These are phyloP conservation scores for Corynorhinus townsendii DNA, from an alignment of 2,113 vertebrate genomes.

Conservation along the genomic window DNA sequence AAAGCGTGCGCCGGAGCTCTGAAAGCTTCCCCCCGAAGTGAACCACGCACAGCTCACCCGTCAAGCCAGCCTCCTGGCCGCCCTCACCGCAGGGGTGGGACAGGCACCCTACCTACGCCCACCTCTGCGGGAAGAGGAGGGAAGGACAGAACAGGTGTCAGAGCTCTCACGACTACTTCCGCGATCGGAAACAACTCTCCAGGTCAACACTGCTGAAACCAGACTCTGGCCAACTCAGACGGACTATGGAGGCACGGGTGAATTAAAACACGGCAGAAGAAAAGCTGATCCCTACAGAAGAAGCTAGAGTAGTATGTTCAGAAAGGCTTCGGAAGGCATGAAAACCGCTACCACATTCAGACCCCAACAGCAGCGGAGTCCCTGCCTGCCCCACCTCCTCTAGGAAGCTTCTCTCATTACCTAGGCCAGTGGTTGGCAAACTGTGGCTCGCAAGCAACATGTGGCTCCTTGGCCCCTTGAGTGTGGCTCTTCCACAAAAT, in stretches of 20 bases:
- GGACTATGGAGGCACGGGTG: not conserved
- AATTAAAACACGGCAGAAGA: not conserved
- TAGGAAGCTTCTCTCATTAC: not conserved
- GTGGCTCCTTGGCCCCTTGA: no score
- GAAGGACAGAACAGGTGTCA: not conserved
- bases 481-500: no score
- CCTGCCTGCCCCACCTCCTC: not conserved
- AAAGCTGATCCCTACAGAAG: not conserved
- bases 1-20: not conserved
- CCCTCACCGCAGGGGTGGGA: not conserved
- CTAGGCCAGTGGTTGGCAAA: not conserved
- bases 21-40: not conserved
- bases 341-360: no score
- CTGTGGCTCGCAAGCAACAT: no score
- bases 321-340: not conserved
- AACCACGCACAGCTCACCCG: not conserved
- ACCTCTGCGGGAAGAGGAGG: not conserved
- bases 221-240: not conserved
- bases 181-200: not conserved
- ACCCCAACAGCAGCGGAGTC: accelerated
- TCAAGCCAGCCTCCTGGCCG: not conserved
- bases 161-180: not conserved
- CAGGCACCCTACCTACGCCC: not conserved
- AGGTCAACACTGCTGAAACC: not conserved
- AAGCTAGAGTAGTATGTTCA: not conserved